Evolutionary conservation across 92 coral and sea anemone species (phyloP).

Genomic region (Nematostella vectensis): DNA sequence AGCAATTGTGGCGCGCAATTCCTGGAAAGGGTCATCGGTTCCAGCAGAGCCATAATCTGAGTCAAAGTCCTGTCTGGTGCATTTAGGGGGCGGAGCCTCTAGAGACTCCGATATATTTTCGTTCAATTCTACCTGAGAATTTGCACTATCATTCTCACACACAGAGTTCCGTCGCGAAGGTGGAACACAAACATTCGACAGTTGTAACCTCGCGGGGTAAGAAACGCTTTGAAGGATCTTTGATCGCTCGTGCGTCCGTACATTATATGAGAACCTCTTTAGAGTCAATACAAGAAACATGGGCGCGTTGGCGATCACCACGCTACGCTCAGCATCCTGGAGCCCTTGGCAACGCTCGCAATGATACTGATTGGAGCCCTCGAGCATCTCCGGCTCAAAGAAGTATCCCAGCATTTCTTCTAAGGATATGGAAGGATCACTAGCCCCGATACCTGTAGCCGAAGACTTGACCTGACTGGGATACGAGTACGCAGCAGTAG

Average conservation of each 20-base stretch:
- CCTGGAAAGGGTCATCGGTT: conserved; percentile 4
- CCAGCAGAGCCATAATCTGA: neutral
- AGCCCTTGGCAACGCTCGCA: conserved; percentile 82
- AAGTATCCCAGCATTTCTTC: conserved; percentile 78
- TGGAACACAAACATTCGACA: conserved; percentile 32
- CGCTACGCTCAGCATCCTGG: conserved; percentile 91
- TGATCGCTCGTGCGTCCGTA: conserved; percentile 74
- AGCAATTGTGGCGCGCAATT: conserved; percentile 1
- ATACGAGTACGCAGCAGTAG: conserved; percentile 34
- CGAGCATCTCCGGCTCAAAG: conserved; percentile 79
- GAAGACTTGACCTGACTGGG: conserved; percentile 28
- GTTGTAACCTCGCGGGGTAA: conserved; percentile 55
- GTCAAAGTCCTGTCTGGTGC: conserved; percentile 26
- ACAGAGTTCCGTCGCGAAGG: neutral
- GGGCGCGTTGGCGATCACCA: conserved; percentile 70
- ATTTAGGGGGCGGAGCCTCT: conserved; percentile 25
- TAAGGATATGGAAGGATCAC: conserved; percentile 40
- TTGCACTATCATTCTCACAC: neutral
- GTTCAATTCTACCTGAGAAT: neutral
- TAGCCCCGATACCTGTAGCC: conserved; percentile 37
- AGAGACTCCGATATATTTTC: conserved; percentile 1
- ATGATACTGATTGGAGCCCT: conserved; percentile 83
- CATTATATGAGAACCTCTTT: conserved; percentile 87
- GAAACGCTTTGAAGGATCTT: conserved; percentile 79
- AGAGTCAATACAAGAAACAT: conserved; percentile 67